phyloP scores from a whole-genome alignment of 2,888 invertebrate species.

The Cepaea hortensis region DNA sequence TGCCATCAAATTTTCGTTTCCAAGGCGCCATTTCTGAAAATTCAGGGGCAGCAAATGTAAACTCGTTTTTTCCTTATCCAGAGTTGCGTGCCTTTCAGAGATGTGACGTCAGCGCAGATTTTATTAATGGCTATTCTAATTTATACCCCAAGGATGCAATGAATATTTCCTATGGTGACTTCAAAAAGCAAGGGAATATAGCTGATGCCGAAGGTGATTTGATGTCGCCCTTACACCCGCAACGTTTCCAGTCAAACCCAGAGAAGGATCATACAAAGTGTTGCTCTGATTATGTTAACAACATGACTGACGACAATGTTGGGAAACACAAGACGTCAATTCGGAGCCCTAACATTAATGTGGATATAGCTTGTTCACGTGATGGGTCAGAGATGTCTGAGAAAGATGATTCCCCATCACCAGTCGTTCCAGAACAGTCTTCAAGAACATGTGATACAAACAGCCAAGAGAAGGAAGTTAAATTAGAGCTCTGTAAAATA shows the following conservation, averaged over 20 bases:
- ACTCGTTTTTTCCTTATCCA: constrained; percentile 27
- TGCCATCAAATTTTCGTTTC: neutral
- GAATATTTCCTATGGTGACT: neutral
- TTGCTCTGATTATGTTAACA: constrained; percentile 1
- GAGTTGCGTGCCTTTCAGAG: constrained; percentile 4
- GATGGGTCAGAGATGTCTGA: too few species aligned
- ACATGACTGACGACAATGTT: neutral
- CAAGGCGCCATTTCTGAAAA: neutral
- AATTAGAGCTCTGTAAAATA: too few species aligned
- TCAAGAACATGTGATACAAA: too few species aligned
- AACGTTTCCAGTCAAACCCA: neutral
- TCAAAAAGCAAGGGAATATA: neutral
- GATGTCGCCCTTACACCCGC: too few species aligned
- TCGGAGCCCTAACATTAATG: too few species aligned
- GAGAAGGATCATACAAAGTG: neutral
- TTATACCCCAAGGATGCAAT: neutral
- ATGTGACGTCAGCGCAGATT: neutral
- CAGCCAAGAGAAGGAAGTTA: too few species aligned
- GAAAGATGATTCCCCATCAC: too few species aligned
- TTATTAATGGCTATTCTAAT: neutral
- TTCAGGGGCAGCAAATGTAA: neutral
- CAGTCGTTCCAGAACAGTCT: too few species aligned
- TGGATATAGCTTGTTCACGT: too few species aligned
- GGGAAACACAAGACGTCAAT: too few species aligned
- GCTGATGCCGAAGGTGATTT: neutral